Base-by-base conservation (phyloP, 2,113 vertebrate genomes). In the Trinectes maculatus region DNA sequence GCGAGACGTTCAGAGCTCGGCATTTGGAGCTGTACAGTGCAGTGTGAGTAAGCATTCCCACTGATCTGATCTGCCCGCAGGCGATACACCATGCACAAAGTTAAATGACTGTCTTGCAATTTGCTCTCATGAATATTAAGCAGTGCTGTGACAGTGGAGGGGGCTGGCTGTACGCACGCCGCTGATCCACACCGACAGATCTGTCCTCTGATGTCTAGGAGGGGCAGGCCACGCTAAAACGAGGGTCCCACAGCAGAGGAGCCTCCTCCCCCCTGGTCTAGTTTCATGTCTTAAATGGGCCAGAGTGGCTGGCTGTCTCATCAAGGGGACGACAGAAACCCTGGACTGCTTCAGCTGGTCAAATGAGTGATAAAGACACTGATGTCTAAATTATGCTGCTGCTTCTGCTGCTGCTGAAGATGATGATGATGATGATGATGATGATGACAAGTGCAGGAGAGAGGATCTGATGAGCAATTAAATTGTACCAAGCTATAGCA, bases 101-200 rank as follows among this genome's bases (percentile, higher is more conserved):
- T 89, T 89, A 93, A 93, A 93, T 91, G 90, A 92, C 88, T 91
- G 86, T 92, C 91, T 93, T 88, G 87, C 93, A 93, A 94, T 93
- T 94, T 93, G 92, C 92, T 92, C 87, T 93, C 92, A 93, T 93
- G 91, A 93, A 94, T 93, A 94, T 93, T 92, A 89, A 92, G 89
- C 84, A 77, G 90, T 55, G 80, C 89, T 68, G 89, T 90, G 92
- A 92, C 90, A 91, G 91, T 82, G 84, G 80, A 89, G 85, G 85
- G 83, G 63, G 79, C 8, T 79, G 76, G 81, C 83, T 87, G 80
- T 84, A 67, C 64, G 84, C 81, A 77, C 31, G 77, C 77, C 68
- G 86, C 85, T 92, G 88, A 92, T 93, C 80, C 78, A 76, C 85
- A 72, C 81, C 82, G 89, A 93, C 92, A 91, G 90, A 91, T 91